Conservation (phyloP, 2,888 invertebrate genomes). For the Rhorus exstirpatorius region DNA sequence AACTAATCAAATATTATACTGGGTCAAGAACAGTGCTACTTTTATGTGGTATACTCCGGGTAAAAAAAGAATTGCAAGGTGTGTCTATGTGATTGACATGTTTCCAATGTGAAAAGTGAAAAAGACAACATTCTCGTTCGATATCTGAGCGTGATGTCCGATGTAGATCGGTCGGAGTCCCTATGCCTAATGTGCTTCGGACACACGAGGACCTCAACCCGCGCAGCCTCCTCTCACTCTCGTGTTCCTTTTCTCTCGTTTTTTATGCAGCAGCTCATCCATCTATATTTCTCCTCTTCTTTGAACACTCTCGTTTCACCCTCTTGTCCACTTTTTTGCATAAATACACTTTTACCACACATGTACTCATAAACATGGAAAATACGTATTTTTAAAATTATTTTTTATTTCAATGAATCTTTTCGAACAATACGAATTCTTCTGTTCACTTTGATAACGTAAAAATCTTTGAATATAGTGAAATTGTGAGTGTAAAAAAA, state of each 20-base stretch:
- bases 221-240: conserved; percentile 7
- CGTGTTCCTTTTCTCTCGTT: background rate
- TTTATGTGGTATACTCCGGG: background rate
- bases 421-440: background rate
- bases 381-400: background rate
- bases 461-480: background rate
- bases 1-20: too few species aligned
- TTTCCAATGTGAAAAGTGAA: conserved; percentile 58
- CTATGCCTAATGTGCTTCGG: conserved; percentile 33
- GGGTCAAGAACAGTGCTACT: background rate
- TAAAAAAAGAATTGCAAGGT: too few species aligned
- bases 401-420: background rate
- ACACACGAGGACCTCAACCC: conserved; percentile 19
- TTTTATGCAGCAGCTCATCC: conserved; percentile 23
- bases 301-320: background rate
- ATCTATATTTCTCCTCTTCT: background rate
- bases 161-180: conserved; percentile 23
- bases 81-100: conserved; percentile 64
- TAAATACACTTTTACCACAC: background rate
- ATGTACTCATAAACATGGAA: background rate
- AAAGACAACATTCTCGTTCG: conserved; percentile 38
- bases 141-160: conserved; percentile 27
- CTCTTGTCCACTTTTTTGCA: background rate
- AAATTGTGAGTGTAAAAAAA: too few species aligned
- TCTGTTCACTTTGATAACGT: background rate